Percentiles rank a stretch among this genome's conserved stretches.
Conservation (phyloP, 64 coral and sea anemone species). For the Pocillopora damicornis region DNA sequence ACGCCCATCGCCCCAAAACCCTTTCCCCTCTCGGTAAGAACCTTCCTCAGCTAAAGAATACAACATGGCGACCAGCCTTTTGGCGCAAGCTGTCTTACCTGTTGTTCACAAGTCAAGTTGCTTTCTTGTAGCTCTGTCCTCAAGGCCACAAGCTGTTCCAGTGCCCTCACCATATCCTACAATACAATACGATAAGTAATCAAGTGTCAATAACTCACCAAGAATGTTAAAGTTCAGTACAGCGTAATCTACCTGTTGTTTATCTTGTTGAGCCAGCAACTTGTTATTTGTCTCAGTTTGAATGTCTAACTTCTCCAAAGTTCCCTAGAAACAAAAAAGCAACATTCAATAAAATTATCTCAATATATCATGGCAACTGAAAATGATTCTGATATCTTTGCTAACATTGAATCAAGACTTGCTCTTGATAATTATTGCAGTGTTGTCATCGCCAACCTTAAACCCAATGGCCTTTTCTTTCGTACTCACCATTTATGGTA, state of each 20-base stretch:
- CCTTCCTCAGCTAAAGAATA: no score
- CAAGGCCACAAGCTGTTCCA: conserved; percentile 69
- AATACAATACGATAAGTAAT: neutral
- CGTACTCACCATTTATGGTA: no score
- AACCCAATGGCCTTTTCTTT: no score
- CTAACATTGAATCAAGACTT: no score
- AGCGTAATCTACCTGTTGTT: conserved; percentile 43
- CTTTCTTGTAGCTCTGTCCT: conserved; percentile 69
- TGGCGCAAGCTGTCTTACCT: conserved; percentile 27
- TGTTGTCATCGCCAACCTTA: no score
- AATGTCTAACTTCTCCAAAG: conserved; percentile 81
- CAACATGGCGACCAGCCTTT: no score
- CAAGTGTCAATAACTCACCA: neutral
- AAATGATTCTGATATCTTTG: neutral
- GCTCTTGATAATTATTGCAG: no score
- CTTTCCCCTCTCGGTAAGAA: no score
- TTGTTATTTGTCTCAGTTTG: conserved; percentile 89
- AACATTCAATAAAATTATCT: neutral
- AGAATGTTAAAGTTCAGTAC: neutral
- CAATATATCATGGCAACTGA: neutral
- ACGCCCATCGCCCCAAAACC: no score
- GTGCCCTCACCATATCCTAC: conserved; percentile 57
- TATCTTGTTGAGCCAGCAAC: conserved; percentile 68
- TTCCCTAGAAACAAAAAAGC: conserved; percentile 37
- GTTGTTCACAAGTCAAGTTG: conserved; percentile 60